phyloP scores from a whole-genome alignment of 35 echinoderm and acorn worm genomes.

The Acanthaster planci region DNA sequence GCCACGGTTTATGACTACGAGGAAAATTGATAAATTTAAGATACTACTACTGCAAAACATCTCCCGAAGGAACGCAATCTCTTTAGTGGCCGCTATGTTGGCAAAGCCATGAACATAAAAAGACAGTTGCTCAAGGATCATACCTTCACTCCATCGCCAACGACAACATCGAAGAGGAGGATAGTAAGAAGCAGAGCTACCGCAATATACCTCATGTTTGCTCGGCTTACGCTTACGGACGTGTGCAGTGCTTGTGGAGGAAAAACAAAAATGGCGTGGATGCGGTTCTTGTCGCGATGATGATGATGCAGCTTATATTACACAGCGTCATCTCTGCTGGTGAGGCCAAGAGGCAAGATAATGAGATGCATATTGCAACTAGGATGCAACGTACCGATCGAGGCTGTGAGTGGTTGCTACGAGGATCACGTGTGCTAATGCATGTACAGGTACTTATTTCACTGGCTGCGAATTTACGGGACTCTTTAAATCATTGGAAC shows the following conservation, averaged over 20 bases:
- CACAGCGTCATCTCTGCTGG: not conserved
- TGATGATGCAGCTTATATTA: not conserved
- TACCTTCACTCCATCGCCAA: conserved; percentile 1
- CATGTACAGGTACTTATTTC: too few relatives aligned
- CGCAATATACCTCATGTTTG: not conserved
- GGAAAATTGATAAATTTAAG: too few relatives aligned
- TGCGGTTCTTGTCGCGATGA: not conserved
- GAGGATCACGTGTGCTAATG: not conserved
- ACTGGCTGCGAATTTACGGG: too few relatives aligned
- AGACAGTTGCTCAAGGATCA: not conserved
- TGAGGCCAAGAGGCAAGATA: not conserved
- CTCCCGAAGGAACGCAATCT: too few relatives aligned
- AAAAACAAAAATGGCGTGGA: conserved; percentile 12
- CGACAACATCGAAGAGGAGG: not conserved
- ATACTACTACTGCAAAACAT: too few relatives aligned
- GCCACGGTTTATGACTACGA: too few relatives aligned
- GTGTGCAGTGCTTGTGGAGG: not conserved
- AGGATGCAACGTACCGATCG: not conserved
- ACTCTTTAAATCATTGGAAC: too few relatives aligned
- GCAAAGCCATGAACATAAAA: not conserved
- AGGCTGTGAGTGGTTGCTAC: not conserved
- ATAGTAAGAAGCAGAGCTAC: not conserved
- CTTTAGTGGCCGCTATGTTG: too few relatives aligned
- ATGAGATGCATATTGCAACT: not conserved
- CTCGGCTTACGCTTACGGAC: not conserved